Evolutionary conservation across 2,888 invertebrate genomes (phyloP), one percentile per base, ranked within the genome.

Genomic region (Glaucopsyche alexis): DNA sequence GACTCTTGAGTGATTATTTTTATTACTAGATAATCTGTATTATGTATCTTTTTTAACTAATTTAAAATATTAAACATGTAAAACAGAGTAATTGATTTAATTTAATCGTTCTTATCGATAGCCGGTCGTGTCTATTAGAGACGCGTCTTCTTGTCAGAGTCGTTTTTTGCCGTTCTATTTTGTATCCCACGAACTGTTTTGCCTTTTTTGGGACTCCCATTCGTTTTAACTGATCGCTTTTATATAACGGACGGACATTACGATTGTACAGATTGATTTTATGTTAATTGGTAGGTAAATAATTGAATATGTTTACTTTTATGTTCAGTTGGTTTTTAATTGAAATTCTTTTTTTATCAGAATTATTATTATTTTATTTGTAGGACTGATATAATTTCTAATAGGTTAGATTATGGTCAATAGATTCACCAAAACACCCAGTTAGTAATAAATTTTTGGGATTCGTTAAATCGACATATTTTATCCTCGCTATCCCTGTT

Each of bases 121-220:
- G 16, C n/a, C 0, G 64, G 2, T 16, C 74, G 60, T 55, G 67
- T 66, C 74, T 73, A 74, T 65, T 67, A 60, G 55, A 47, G 38
- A 73, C 73, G 74, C n/a, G n/a, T n/a, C 74, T 77, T 74, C 65
- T 73, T 73, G 74, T 69, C 73, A 71, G 73, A 72, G 74, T 64
- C 49, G 60, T 52, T 65, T 75, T 75, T 76, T 66, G 72, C 42
- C 72, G 72, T 69, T 52, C 55, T 69, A 38, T 66, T 45, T 74
- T 47, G 71, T 73, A 55, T 75, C 75, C 73, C 72, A 73, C 75
- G 75, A 73, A 75, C 73, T 77, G 75, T 75, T 64, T 75, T 74
- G 72, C 69, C 74, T 74, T 76, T 76, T 75, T 74, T 70, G 19
- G 16, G 65, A 29, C 64, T 19, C 38, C 38, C 38, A n/a, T 42